These are phyloP conservation scores for Lampropteryx suffumata DNA, from an alignment of 2,888 invertebrate species.

Conservation along the genomic window DNA sequence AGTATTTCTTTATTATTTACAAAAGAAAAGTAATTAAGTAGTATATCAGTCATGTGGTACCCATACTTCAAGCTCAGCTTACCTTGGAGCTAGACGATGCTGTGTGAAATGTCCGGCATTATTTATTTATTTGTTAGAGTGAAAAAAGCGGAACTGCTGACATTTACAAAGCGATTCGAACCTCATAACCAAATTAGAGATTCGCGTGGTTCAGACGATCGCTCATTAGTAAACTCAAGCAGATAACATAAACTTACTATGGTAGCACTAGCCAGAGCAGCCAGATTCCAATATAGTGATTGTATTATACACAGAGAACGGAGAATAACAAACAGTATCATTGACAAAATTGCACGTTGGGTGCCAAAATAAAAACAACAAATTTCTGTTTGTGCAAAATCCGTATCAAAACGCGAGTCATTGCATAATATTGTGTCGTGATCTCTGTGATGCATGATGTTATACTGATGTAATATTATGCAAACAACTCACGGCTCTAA, in stretches of 20 bases:
- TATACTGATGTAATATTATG: constrained; percentile 28
- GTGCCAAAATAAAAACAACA: constrained; percentile 42
- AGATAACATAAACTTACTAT: constrained; percentile 6
- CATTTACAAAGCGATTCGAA: constrained; percentile 27
- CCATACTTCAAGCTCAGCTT: too few species aligned
- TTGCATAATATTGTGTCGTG: constrained; percentile 30
- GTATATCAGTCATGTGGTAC: too few species aligned
- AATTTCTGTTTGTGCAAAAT: constrained; percentile 31
- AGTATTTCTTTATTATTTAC: too few species aligned
- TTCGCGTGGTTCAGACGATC: constrained; percentile 36
- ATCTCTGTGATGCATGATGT: constrained; percentile 13
- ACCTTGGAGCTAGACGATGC: too few species aligned
- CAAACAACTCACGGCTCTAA: neutral
- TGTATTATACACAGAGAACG: neutral
- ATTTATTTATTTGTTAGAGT: too few species aligned
- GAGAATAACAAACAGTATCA: constrained; percentile 3
- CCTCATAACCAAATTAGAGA: constrained; percentile 35
- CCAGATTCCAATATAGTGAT: neutral
- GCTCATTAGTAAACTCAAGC: constrained; percentile 22
- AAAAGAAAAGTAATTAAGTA: too few species aligned
- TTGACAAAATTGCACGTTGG: constrained; percentile 18
- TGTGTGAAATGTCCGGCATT: too few species aligned
- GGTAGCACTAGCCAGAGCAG: too few species aligned
- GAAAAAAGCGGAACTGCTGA: constrained; percentile 25
- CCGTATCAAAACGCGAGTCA: constrained; percentile 34